phyloP scores from a whole-genome alignment of 2,888 invertebrate species.

The Pterobdella sp. region DNA sequence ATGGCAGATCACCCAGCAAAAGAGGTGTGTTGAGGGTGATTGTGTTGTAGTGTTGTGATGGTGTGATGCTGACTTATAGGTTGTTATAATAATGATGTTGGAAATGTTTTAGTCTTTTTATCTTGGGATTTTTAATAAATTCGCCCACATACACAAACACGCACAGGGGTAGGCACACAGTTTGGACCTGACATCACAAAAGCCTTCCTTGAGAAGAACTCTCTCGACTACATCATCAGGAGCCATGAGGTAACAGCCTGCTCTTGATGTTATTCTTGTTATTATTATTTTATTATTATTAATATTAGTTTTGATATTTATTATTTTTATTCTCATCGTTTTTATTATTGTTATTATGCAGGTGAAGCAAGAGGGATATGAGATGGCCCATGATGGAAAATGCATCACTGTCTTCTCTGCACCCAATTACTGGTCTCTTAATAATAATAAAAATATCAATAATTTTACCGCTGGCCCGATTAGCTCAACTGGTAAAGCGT shows the following conservation, averaged over 20 bases:
- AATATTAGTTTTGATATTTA: too few relatives aligned
- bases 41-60: not conserved
- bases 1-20: slow-evolving; percentile 83
- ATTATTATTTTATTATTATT: too few relatives aligned
- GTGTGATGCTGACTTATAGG: not conserved
- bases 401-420: slow-evolving; percentile 99
- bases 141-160: not conserved
- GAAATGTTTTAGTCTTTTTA: not conserved
- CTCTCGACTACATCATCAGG: slow-evolving; percentile 82
- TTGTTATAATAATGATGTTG: not conserved
- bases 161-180: slow-evolving; percentile 79
- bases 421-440: slow-evolving; percentile 98
- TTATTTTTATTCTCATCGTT: too few relatives aligned
- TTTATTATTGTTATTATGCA: not conserved
- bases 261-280: too few relatives aligned
- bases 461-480: too few relatives aligned
- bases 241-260: slow-evolving; percentile 88
- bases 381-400: slow-evolving; percentile 83
- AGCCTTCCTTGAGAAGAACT: slow-evolving; percentile 69
- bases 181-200: slow-evolving; percentile 95
- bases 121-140: not conserved
- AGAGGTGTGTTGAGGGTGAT: slow-evolving; percentile 56
- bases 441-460: too few relatives aligned
- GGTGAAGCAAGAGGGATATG: slow-evolving; percentile 82
- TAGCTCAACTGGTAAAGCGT: too few relatives aligned